Conservation (phyloP, 2,888 invertebrate species). For the Habrosyne pyritoides region DNA sequence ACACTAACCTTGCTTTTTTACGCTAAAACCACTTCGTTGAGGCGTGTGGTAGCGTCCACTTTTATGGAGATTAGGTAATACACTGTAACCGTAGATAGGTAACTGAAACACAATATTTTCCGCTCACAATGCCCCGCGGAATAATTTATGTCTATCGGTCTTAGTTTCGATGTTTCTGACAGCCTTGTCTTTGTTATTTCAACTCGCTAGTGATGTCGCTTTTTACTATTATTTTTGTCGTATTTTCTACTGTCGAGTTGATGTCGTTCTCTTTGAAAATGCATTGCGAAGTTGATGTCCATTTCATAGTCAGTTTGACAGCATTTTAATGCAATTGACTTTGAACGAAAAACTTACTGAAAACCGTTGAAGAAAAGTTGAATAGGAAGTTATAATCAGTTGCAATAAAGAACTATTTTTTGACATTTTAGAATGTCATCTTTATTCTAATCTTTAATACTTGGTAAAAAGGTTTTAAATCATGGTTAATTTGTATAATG, state of each 20-base stretch:
- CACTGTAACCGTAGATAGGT: slow-evolving; percentile 11
- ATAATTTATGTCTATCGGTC: slow-evolving; percentile 4
- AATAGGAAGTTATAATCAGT: too few relatives aligned
- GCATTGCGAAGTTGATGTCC: background rate
- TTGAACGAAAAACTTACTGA: background rate
- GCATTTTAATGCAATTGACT: background rate
- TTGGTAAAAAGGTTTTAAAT: too few relatives aligned
- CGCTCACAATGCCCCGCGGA: background rate
- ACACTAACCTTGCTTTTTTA: slow-evolving; percentile 17
- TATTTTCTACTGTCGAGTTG: background rate
- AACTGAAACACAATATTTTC: slow-evolving; percentile 14
- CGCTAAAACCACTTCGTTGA: slow-evolving; percentile 12
- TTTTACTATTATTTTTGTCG: background rate
- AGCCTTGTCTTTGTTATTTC: background rate
- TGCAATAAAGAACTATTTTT: too few relatives aligned
- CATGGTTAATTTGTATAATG: too few relatives aligned
- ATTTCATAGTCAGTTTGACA: background rate
- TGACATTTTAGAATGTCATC: too few relatives aligned
- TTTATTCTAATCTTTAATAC: too few relatives aligned
- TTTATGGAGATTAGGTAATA: slow-evolving; percentile 22
- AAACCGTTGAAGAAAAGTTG: too few relatives aligned
- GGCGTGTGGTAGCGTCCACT: slow-evolving; percentile 9
- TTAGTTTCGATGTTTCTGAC: background rate
- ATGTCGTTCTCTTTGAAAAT: background rate
- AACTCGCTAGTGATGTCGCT: background rate